These are phyloP conservation scores for Alitta virens DNA, from an alignment of 2,888 invertebrate species.

Conservation along the genomic window DNA sequence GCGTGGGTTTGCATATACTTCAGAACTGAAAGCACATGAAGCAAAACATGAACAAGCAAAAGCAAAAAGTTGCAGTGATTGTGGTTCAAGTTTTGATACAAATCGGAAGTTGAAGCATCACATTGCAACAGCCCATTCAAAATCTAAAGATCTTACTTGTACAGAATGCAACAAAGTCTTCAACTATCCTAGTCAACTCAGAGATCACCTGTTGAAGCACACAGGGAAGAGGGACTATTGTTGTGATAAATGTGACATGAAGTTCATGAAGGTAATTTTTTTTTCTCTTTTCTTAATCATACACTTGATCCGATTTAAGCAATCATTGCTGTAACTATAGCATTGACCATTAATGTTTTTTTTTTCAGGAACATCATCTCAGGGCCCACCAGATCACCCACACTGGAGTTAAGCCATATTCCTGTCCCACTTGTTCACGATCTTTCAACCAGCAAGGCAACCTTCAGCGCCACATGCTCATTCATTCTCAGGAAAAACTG, in stretches of 20 bases:
- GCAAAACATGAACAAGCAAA: conserved; percentile 34
- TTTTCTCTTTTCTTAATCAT: conserved; percentile 45
- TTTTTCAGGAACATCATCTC: conserved; percentile 54
- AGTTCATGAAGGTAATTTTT: conserved; percentile 54
- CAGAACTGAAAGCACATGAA: conserved; percentile 48
- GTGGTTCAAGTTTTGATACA: conserved; percentile 38
- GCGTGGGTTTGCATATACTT: conserved; percentile 49
- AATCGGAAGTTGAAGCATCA: conserved; percentile 40
- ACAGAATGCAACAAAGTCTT: conserved; percentile 45
- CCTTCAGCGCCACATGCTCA: conserved; percentile 55
- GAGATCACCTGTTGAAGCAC: conserved; percentile 42
- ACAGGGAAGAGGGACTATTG: conserved; percentile 51
- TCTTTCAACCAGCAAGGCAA: conserved; percentile 58
- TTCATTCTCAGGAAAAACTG: conserved; percentile 50
- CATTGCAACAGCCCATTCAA: conserved; percentile 33
- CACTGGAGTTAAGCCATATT: conserved; percentile 52
- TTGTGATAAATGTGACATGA: conserved; percentile 57
- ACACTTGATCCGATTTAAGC: not conserved
- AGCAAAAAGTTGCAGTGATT: conserved; percentile 40
- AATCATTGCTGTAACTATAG: not conserved
- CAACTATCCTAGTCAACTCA: conserved; percentile 55
- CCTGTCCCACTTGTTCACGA: conserved; percentile 49
- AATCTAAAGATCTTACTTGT: conserved; percentile 39
- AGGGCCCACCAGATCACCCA: conserved; percentile 57
- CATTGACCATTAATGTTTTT: too few relatives aligned